phyloP scores from a whole-genome alignment of 2,797 vertebrate genomes.

The Morelia viridis region DNA sequence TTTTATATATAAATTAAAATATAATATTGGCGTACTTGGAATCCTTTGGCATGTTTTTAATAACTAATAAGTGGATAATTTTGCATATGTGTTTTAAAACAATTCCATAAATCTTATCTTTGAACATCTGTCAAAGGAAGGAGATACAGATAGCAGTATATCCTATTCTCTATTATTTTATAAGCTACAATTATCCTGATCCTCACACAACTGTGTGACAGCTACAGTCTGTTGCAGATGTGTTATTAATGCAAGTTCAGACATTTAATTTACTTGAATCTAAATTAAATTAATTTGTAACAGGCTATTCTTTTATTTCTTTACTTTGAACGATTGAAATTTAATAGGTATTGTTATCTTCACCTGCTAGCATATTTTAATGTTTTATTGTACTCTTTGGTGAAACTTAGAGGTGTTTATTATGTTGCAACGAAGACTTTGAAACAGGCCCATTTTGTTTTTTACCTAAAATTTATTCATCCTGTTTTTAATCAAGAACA shows the following conservation, averaged over 20 bases:
- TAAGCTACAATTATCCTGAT: constrained; percentile 75
- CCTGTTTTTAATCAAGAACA: constrained; percentile 43
- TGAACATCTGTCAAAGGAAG: constrained; percentile 71
- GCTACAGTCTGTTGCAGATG: constrained; percentile 69
- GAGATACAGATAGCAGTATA: constrained; percentile 63
- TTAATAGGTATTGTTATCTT: constrained; percentile 49
- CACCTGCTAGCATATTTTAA: constrained; percentile 37
- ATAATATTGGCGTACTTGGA: constrained; percentile 52
- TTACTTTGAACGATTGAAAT: constrained; percentile 46
- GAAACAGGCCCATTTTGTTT: not conserved
- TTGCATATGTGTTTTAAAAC: constrained; percentile 58
- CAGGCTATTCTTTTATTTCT: constrained; percentile 41
- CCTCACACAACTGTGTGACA: constrained; percentile 70
- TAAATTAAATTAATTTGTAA: constrained; percentile 71
- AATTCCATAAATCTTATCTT: constrained; percentile 69
- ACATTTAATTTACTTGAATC: constrained; percentile 70
- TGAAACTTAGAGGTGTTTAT: not conserved
- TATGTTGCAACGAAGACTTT: not conserved
- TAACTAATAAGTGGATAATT: constrained; percentile 66
- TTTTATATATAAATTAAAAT: constrained; percentile 38
- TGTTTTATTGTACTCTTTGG: not conserved
- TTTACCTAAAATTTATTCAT: constrained; percentile 54
- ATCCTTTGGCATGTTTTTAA: constrained; percentile 62
- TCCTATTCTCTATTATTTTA: constrained; percentile 72
- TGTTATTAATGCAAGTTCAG: constrained; percentile 72